A percentile compares a stretch with the other conserved stretches of the same genome.
Evolutionary conservation across 2,888 invertebrate species (phyloP).

Genomic region (Lordiphosa fenestrarum): DNA sequence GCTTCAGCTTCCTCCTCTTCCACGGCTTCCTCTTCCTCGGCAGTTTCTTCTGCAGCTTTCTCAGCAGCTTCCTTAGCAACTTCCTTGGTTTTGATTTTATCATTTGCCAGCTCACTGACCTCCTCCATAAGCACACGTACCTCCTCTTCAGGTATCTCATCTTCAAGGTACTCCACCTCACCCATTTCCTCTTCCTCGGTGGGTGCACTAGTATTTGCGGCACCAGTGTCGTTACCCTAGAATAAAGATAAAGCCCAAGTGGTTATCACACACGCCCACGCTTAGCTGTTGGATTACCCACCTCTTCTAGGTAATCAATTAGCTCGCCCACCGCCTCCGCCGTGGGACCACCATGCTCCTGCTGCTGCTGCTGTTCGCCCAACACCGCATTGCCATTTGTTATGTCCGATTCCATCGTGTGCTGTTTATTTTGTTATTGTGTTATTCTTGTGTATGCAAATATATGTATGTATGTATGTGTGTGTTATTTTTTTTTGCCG

Average conservation of each 20-base stretch:
- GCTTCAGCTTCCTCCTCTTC: slow-evolving; percentile 20
- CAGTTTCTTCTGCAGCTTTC: slow-evolving; percentile 3
- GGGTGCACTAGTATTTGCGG: neutral
- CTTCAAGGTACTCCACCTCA: slow-evolving; percentile 56
- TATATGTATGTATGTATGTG: no score
- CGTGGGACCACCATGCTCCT: slow-evolving; percentile 3
- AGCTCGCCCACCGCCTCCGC: slow-evolving; percentile 16
- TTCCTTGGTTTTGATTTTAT: slow-evolving; percentile 11
- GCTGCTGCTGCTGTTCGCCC: slow-evolving; percentile 9
- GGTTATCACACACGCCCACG: slow-evolving; percentile 14
- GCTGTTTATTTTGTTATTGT: slow-evolving; percentile 3
- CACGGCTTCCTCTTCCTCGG: slow-evolving; percentile 15
- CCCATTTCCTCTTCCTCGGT: slow-evolving; percentile 39
- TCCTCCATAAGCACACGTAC: slow-evolving; percentile 17
- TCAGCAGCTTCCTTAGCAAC: slow-evolving; percentile 15
- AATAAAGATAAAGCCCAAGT: slow-evolving; percentile 24
- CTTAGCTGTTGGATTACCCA: slow-evolving; percentile 23
- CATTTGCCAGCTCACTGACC: slow-evolving; percentile 2
- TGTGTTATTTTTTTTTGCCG: neutral
- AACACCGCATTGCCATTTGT: slow-evolving; percentile 4
- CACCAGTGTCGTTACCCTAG: slow-evolving; percentile 25
- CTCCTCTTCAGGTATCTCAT: slow-evolving; percentile 37
- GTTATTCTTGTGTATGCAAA: neutral
- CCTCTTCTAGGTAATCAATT: slow-evolving; percentile 50
- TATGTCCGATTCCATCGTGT: slow-evolving; percentile 5